phyloP scores from a whole-genome alignment of 2,113 vertebrate species.

The Sialia sialis region DNA sequence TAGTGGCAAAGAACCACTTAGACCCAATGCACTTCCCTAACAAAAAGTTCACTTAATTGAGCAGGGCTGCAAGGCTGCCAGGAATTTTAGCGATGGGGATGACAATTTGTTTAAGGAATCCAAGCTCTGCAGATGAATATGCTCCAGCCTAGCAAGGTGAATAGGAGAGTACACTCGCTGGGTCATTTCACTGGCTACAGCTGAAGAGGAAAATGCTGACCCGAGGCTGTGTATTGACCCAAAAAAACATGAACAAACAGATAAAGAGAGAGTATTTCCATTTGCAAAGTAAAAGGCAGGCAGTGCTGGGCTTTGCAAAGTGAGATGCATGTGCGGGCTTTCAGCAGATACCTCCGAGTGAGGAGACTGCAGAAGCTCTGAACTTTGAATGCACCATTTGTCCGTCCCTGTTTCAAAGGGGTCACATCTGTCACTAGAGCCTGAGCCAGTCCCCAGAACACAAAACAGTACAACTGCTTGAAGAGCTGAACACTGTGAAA shows the following conservation, averaged over 20 bases:
- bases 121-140: neutral
- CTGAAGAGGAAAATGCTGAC: slow-evolving; percentile 41
- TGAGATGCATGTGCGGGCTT: neutral
- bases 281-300: slow-evolving; percentile 35
- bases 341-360: slow-evolving; percentile 19
- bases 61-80: neutral
- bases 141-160: neutral
- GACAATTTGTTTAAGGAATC: slow-evolving; percentile 18
- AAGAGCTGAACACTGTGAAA: slow-evolving; percentile 67
- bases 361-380: slow-evolving; percentile 33
- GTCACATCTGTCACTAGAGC: slow-evolving; percentile 59
- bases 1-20: neutral
- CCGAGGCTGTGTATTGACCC: slow-evolving; percentile 63
- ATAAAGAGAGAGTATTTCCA: slow-evolving; percentile 21
- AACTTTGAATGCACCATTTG: slow-evolving; percentile 34
- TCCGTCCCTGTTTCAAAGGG: slow-evolving; percentile 24
- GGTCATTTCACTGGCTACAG: slow-evolving; percentile 24
- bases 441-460: slow-evolving; percentile 59
- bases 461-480: slow-evolving; percentile 62
- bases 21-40: neutral
- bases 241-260: slow-evolving; percentile 23
- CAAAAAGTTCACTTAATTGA: neutral
- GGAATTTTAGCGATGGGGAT: neutral
- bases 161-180: neutral
- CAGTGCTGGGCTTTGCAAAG: neutral